Base-by-base conservation (phyloP, 2,113 vertebrate genomes). In the Miniopterus natalensis region DNA sequence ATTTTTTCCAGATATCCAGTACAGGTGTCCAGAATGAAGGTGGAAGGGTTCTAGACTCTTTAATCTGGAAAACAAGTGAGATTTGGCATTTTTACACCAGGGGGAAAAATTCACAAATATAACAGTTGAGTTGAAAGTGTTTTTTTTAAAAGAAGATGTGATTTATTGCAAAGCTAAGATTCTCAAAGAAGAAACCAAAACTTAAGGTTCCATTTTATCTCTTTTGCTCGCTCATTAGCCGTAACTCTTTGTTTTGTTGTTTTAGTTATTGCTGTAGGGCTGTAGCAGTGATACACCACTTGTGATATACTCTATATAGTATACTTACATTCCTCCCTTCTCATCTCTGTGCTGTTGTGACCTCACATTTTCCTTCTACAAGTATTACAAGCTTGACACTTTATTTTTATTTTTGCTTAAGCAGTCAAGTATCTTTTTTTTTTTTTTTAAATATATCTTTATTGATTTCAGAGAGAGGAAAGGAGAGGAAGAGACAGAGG, bases 161-260 rank as follows among this genome's bases (percentile, higher is more conserved):
- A 61, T 73, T 85, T 21, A 31, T 71, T 53, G 1, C 25, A 49
- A 71, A 40, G 12, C 49, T 70, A 75, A 79, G 7, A 45, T 70
- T 75, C 71, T 88, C 66, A 88, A n/a, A 66, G 45, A 88, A n/a
- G 13, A 90, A 94, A n/a, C 23, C n/a, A 70, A 84, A 81, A 55
- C 20, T 74, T 91, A 45, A 25, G 21, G n/a, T 88, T 81, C 11
- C 25, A 45, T 27, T 92, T 92, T 80, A 13, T 91, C 25, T 77
- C 59, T 87, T 74, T 87, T 74, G 57, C 91, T 74, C 18, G 13
- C 55, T 71, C 29, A 25, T 68, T 89, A 75, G 21, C 40, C 83
- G 11, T 90, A 73, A 27, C 27, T 83, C 31, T 47, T 71, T 79
- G 59, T 55, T 59, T 42, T 92, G 36, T 92, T 29, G 57, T 70